Evolutionary conservation across 1,140 invertebrate genomes (phyloP).

Genomic region (Mylabris phalerata): DNA sequence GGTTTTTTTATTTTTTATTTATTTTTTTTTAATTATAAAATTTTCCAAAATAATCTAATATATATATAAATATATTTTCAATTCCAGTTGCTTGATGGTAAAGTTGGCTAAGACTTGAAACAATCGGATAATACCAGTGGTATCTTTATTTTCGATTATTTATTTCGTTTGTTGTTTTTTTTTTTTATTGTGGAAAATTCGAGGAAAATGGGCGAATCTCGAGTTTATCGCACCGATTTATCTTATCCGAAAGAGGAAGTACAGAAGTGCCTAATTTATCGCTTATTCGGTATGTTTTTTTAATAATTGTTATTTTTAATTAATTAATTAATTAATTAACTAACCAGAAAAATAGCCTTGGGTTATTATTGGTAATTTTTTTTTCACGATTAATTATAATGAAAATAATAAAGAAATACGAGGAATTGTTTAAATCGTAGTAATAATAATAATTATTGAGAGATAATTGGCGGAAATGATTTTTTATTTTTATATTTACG

Average conservation of each 20-base stretch:
- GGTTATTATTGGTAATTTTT: too few relatives aligned
- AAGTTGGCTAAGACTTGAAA: too few relatives aligned
- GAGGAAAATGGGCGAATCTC: constrained; percentile 29
- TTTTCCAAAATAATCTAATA: too few relatives aligned
- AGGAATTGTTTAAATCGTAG: not conserved
- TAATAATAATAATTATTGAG: not conserved
- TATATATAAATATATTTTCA: too few relatives aligned
- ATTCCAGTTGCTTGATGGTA: too few relatives aligned
- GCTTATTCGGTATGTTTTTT: constrained; percentile 33
- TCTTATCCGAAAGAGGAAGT: constrained; percentile 33
- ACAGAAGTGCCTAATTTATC: constrained; percentile 38
- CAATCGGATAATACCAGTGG: too few relatives aligned
- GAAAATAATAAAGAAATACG: not conserved
- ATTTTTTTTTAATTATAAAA: too few relatives aligned
- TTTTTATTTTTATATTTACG: not conserved
- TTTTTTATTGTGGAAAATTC: not conserved
- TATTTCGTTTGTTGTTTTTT: too few relatives aligned
- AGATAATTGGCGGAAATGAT: not conserved
- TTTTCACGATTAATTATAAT: not conserved
- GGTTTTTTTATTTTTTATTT: too few relatives aligned
- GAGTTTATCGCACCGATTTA: constrained; percentile 31
- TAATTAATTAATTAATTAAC: not conserved
- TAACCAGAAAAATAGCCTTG: not conserved
- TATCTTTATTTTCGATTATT: too few relatives aligned
- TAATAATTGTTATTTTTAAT: not conserved